phyloP scores from a whole-genome alignment of 1,140 invertebrate genomes.

The Calliphora vicina region DNA sequence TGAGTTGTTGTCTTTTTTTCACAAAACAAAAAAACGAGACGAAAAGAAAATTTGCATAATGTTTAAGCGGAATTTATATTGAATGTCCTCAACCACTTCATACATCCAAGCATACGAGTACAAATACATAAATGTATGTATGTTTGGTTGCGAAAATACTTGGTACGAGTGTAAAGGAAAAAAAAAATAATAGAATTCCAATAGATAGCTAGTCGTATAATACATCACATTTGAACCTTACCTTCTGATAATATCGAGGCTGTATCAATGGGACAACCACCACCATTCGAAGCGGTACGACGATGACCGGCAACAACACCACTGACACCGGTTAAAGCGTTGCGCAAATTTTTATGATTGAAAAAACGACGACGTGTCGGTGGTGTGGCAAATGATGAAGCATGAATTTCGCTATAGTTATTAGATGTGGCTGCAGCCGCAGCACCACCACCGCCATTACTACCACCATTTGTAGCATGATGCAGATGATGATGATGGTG shows the following conservation, averaged over 20 bases:
- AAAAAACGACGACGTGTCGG: conserved; percentile 80
- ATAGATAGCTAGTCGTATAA: neutral
- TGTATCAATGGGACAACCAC: conserved; percentile 56
- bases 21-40: too few relatives aligned
- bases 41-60: too few relatives aligned
- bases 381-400: conserved; percentile 73
- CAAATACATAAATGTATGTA: neutral
- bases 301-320: conserved; percentile 47
- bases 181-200: neutral
- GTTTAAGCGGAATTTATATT: too few relatives aligned
- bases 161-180: neutral
- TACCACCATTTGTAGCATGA: too few relatives aligned
- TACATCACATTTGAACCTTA: conserved; percentile 43
- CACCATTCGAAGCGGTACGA: conserved; percentile 60
- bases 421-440: neutral
- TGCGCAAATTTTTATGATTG: conserved; percentile 78
- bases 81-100: too few relatives aligned
- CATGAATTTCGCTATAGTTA: conserved; percentile 53
- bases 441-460: neutral
- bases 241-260: conserved; percentile 54
- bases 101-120: too few relatives aligned
- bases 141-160: neutral
- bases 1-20: too few relatives aligned
- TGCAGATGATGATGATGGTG: conserved; percentile 33
- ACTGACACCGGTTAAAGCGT: conserved; percentile 67